Conservation (phyloP, 2,888 invertebrate species). For the Diloba caeruleocephala region DNA sequence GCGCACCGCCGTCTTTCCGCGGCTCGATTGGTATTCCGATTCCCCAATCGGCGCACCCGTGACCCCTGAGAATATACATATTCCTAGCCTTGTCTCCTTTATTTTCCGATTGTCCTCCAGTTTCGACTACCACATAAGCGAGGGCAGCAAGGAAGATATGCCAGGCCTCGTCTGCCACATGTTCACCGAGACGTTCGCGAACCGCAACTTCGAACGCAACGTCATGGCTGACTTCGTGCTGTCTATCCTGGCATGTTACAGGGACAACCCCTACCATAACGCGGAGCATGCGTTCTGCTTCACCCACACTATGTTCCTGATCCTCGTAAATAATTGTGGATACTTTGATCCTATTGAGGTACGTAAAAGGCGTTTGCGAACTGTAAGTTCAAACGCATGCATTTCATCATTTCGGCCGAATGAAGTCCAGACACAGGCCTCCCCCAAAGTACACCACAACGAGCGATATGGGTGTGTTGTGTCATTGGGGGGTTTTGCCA, state of each 20-base stretch:
- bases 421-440: too few species aligned
- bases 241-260: slow-evolving; percentile 82
- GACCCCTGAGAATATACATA: too few species aligned
- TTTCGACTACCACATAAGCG: slow-evolving; percentile 88
- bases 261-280: slow-evolving; percentile 90
- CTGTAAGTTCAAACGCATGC: too few species aligned
- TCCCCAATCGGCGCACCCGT: too few species aligned
- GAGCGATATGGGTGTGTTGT: too few species aligned
- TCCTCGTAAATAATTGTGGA: slow-evolving; percentile 82
- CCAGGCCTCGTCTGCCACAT: slow-evolving; percentile 86
- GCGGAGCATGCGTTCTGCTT: slow-evolving; percentile 91
- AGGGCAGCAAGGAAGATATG: slow-evolving; percentile 83
- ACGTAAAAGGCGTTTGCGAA: too few species aligned
- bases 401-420: too few species aligned
- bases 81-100: background rate
- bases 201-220: slow-evolving; percentile 72
- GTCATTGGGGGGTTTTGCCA: too few species aligned
- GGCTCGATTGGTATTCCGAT: too few species aligned
- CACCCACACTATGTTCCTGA: slow-evolving; percentile 89
- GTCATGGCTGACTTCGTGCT: slow-evolving; percentile 84
- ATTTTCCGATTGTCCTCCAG: slow-evolving; percentile 61
- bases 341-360: slow-evolving; percentile 86
- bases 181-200: slow-evolving; percentile 83
- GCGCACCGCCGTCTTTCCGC: too few species aligned
- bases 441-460: too few species aligned